Base-by-base conservation (phyloP, 2,797 vertebrate species). In the Lepidocolaptes lacrymiger region DNA sequence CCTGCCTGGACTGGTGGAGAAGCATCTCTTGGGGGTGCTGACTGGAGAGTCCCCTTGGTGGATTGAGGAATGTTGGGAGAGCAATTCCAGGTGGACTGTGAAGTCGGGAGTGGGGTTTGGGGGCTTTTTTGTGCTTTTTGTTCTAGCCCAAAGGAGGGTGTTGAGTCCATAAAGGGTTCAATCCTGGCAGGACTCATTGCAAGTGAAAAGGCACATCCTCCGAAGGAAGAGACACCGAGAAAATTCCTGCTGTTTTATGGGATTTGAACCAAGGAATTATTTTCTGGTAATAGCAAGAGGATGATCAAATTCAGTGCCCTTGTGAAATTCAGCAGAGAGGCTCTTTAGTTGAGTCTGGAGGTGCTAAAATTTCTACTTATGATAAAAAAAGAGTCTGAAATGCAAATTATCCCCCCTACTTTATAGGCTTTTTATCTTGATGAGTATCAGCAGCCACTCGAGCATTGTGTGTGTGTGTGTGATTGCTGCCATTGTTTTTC, bases 201-300 rank as follows among this genome's bases (percentile, higher is more conserved):
- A 44, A 0, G 5, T 0, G 0, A 46, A 16, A 37, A 71, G 30
- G 41, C 9, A 6, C 8, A 13, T 46, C 34, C 75, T 80, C 52
- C 44, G 1, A 44, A 74, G 13, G 51, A 76, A 76, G 20, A 2
- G 10, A 58, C 3, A 0, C 20, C 41, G 63, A 79, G 36, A 12
- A 37, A 24, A 83, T 74, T 36, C 14, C 41, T 26, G 16, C 26
- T 1, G 0, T 55, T 80, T 58, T 3, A 3, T 6, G 49, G 76
- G 39, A 52, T 77, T 67, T 32, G n/a, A 80, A n/a, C 17, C 24
- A 24, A 58, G 16, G 1, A 23, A 6, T 28, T 41, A 3, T 30
- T 62, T 7, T 6, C 41, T 49, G 20, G 3, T 6, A 17, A 26
- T 6, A n/a, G 12, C 5, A 13, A 75, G 58, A 41, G 72, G 41